Evolutionary conservation across 2,888 invertebrate species (phyloP).

Genomic region (Lasioglossum leucozonium): DNA sequence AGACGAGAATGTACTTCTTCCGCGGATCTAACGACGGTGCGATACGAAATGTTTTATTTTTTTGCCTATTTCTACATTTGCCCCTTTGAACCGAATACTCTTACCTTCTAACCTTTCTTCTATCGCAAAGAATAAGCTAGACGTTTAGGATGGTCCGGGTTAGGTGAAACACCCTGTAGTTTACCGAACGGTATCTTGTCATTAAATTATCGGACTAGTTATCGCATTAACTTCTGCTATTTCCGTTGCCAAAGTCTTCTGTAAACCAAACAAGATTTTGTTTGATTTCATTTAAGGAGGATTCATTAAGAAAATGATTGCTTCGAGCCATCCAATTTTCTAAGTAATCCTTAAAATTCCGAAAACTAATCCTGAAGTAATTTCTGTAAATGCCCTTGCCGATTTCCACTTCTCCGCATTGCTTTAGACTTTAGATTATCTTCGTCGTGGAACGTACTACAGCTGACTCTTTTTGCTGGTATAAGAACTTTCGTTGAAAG

Average conservation of each 20-base stretch:
- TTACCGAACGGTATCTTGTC: not conserved
- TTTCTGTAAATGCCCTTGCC: conserved; percentile 28
- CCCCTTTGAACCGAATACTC: too few species aligned
- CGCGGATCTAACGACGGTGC: too few species aligned
- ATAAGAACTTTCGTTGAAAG: too few species aligned
- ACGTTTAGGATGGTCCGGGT: too few species aligned
- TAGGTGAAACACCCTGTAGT: not conserved
- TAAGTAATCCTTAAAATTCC: conserved; percentile 28
- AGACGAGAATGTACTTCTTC: not conserved
- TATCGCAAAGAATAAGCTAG: too few species aligned
- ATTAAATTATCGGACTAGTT: not conserved
- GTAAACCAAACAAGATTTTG: not conserved
- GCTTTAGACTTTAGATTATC: not conserved
- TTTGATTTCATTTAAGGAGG: conserved; percentile 11
- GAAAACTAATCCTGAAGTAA: conserved; percentile 23
- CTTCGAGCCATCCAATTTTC: conserved; percentile 38
- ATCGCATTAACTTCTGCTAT: not conserved
- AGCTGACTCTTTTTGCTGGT: too few species aligned
- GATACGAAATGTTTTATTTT: too few species aligned
- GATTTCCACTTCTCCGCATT: conserved; percentile 16
- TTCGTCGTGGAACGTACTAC: not conserved
- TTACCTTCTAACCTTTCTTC: too few species aligned
- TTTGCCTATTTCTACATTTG: too few species aligned
- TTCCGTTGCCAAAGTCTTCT: not conserved
- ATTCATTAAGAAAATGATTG: conserved; percentile 17